Evolutionary conservation across 2,888 invertebrate genomes (phyloP).

Genomic region (Eilema griseolum): DNA sequence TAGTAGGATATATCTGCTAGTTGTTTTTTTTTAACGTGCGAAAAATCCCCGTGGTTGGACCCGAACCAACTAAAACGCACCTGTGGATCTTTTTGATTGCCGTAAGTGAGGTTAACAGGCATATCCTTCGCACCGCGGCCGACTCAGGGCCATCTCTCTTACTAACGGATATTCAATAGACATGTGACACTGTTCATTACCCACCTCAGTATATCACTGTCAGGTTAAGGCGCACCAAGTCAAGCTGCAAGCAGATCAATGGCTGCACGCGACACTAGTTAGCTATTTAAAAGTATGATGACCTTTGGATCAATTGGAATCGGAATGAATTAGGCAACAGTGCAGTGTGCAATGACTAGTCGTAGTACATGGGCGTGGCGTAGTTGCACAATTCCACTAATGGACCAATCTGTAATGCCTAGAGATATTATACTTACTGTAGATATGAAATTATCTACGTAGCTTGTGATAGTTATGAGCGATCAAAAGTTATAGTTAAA

Average conservation of each 20-base stretch:
- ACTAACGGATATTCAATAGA: no score
- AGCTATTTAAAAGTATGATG: neutral
- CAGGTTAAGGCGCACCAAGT: neutral
- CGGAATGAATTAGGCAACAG: conserved; percentile 4
- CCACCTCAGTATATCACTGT: neutral
- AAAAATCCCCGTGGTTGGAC: no score
- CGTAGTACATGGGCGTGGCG: neutral
- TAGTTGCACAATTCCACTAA: neutral
- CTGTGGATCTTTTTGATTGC: no score
- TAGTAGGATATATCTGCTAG: no score
- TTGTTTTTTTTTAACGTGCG: no score
- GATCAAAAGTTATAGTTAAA: no score
- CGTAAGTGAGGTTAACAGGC: no score
- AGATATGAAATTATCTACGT: neutral
- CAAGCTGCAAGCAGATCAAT: neutral
- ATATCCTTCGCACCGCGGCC: no score
- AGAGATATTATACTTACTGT: neutral
- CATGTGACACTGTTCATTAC: no score
- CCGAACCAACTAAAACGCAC: no score
- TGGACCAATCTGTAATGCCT: neutral
- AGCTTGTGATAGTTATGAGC: no score
- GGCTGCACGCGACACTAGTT: neutral
- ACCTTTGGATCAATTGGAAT: conserved; percentile 1
- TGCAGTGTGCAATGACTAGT: neutral
- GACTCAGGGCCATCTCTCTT: no score